Percentiles rank a stretch among this genome's conserved stretches.
phyloP scores from a whole-genome alignment of 2,797 vertebrate genomes.

The Otolemur crassicaudatus region DNA sequence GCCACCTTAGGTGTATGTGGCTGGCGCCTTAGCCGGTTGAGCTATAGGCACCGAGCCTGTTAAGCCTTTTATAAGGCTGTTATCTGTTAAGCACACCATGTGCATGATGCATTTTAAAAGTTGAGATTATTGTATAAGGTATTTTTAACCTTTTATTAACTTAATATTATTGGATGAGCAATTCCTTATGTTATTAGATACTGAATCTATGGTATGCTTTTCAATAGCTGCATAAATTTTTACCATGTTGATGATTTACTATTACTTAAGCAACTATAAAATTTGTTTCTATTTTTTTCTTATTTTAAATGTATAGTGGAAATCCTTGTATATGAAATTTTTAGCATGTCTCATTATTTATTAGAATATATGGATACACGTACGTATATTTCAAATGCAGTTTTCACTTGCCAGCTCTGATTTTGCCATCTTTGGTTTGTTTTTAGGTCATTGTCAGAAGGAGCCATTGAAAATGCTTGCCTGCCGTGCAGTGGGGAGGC shows the following conservation, averaged over 20 bases:
- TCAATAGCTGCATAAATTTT: neutral
- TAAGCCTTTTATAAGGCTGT: neutral
- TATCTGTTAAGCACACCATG: too few species aligned
- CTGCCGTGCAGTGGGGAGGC: conserved; percentile 87
- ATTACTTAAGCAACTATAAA: neutral
- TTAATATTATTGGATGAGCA: neutral
- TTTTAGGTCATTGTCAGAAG: conserved; percentile 85
- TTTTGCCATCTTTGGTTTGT: neutral
- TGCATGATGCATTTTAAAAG: neutral
- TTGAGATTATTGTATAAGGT: neutral
- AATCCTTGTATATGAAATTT: neutral
- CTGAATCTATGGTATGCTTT: neutral
- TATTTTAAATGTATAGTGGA: neutral
- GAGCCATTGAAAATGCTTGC: conserved; percentile 74
- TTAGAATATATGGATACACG: neutral
- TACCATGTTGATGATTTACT: neutral
- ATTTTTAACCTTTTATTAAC: neutral
- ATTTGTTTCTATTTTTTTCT: conserved; percentile 1
- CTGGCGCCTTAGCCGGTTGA: too few species aligned
- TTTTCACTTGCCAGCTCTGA: neutral
- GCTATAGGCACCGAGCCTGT: too few species aligned
- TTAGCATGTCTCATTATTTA: neutral
- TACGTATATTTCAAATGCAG: neutral
- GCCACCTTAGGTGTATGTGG: too few species aligned
- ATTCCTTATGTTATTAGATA: neutral